Base-by-base conservation (phyloP, 2,888 invertebrate genomes). In the Marasmarcha lunaedactyla region DNA sequence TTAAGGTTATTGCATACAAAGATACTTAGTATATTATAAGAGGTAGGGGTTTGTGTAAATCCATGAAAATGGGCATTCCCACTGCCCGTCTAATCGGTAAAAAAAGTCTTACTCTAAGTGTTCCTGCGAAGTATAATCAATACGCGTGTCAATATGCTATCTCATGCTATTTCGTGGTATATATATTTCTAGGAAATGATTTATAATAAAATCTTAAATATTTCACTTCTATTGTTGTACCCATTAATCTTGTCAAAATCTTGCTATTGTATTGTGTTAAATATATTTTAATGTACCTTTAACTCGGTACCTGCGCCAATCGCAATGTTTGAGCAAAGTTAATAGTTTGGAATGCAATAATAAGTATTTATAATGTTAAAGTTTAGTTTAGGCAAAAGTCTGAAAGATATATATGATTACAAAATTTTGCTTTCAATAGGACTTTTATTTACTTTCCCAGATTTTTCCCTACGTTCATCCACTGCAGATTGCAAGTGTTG, bases 371-470 rank as follows among this genome's bases (percentile, higher is more conserved):
- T 55, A 61, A 61, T 63, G 66, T 71, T 67, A 54, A 56, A 57
- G 64, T 69, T 70, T 68, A 64, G 65, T 65, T 68, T 72, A 71
- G 67, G 60, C 66, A 71, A 69, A 73, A 81, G 76, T 78, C 77
- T 77, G 76, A 78, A 57, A 63, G 55, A 55, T 59, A n/a, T n/a
- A 51, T 7, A 66, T 59, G 62, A 60, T 67, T 70, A 73, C 67
- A 64, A 66, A 3, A 7, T 63, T 70, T 79, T 78, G 79, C 78
- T 79, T 79, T 77, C 65, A 50, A 57, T 15, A 10, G 11, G n/a
- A n/a, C n/a, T n/a, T 30, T 30, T 30, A 11, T 30, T 30, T 30
- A 20, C 7, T 20, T 20, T 20, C 20, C 7, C 3, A 20, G 20
- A 20, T 5, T n/a, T n/a, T n/a, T n/a, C n/a, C n/a, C n/a, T n/a